Evolutionary conservation across 2,888 invertebrate species (phyloP), one percentile per base, ranked within the genome.

Genomic region (Magallana nippona): DNA sequence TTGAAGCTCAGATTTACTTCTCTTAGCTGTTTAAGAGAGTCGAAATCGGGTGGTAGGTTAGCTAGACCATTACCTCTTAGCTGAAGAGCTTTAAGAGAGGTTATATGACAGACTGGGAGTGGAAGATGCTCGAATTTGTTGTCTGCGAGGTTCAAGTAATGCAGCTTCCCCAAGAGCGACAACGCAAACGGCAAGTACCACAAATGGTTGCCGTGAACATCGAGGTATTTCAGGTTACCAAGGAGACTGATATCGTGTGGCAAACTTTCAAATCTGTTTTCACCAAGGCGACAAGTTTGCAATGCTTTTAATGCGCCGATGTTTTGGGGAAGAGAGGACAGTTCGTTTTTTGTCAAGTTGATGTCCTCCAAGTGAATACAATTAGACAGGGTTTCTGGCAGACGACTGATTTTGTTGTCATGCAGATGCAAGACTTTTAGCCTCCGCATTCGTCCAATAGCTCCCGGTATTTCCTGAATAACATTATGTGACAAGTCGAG

Each of bases 381-480:
- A 89, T 94, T 93, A 82, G 90, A 89, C 10, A 94, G 62, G 0
- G 93, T 93, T 82, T 93, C 92, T 3, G 93, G 93, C 8, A 94
- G 83, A 63, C 86, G 82, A 55, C 85, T 84, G 44, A 94, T 83
- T 2, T 87, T 86, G 82, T 94, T 94, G 79, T 91, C 85, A 27
- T 91, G 88, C 3, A 91, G 87, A 81, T 91, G 88, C 11, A 94
- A 88, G 17, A 90, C 87, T 82, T 89, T 89, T 78, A 94, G 83
- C 55, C 90, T 90, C 11, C 91, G 87, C 32, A 94, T 88, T 71
- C 91, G 86, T 15, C 91, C 89, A 32, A 93, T 89, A 27, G 89
- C 89, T 17, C 87, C 84, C 1, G 93, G 91, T n/a, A 94, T 87
- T 57, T 88, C 87, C 55, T 87, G 84, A n/a, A 93, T 88, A 71